Conservation (phyloP, 2,113 vertebrate species). For the Malurus cyaneus region DNA sequence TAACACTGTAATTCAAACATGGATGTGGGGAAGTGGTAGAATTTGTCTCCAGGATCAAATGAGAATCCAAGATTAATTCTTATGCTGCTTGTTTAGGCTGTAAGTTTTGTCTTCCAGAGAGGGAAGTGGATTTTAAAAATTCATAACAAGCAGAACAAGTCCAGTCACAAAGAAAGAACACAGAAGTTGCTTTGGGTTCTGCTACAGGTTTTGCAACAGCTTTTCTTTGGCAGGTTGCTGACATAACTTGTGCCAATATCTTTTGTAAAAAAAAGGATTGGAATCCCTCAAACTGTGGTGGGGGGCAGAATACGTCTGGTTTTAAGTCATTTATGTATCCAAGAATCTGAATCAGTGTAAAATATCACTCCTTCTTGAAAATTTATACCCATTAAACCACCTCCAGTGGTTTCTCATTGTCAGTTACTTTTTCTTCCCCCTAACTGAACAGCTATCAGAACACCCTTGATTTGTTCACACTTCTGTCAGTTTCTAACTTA, state of each 20-base stretch:
- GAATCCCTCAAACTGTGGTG: neutral
- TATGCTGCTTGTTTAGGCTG: neutral
- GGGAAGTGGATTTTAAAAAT: neutral
- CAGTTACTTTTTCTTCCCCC: conserved; percentile 28
- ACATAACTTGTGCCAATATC: neutral
- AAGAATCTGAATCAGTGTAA: neutral
- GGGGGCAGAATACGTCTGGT: neutral
- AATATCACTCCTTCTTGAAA: neutral
- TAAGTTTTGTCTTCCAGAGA: neutral
- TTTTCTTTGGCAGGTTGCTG: conserved; percentile 9
- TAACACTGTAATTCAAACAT: neutral
- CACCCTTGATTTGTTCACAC: conserved; percentile 68
- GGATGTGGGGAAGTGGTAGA: neutral
- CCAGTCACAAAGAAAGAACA: neutral
- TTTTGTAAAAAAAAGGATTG: neutral
- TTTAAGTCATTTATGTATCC: conserved; percentile 12
- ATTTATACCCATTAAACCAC: conserved; percentile 34
- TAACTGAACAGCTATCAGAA: conserved; percentile 31
- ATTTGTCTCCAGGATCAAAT: neutral
- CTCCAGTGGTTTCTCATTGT: conserved; percentile 37
- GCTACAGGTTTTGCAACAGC: neutral
- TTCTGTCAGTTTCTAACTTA: conserved; percentile 62
- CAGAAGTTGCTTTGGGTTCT: neutral
- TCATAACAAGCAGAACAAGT: neutral
- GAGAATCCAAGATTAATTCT: neutral